Evolutionary conservation across 2,888 invertebrate genomes (phyloP), one percentile per base, ranked within the genome.

Genomic region (Apamea monoglypha): DNA sequence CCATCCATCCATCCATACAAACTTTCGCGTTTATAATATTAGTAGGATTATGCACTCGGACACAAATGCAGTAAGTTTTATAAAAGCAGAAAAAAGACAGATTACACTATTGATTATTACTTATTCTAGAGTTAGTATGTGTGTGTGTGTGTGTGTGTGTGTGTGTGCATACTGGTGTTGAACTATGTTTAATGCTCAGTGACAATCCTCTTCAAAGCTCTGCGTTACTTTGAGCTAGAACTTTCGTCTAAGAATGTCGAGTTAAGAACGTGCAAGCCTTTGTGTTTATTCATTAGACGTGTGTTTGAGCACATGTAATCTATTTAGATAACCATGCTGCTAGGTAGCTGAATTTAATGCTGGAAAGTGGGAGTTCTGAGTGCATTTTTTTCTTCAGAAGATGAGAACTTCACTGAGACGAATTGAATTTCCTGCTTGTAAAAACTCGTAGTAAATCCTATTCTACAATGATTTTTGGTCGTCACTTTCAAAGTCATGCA

Each of bases 201-300:
- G 10, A 0, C 56, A 56, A 56, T 56, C 25, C 25, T 8, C 56
- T 56, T 56, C 10, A 25, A 25, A 56, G 10, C 56, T 25, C 25
- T 25, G 56, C 56, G 10, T 56, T 56, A 25, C 4, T 56, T 25
- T 56, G 10, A 56, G 25, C 25, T 56, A 47, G 47, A 47, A 47
- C 16, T 47, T 16, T 47, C 47, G 16, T 47, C 10, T 56, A 56
- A 10, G 10, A 56, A 56, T 56, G 56, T 56, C 25, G 10, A 56
- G 10, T 32, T 50, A 25, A 16, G 29, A 75, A 75, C 25, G 32
- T n/a, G 61, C n/a, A 53, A 18, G 21, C 36, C n/a, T 83, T 80
- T 71, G 21, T 53, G 32, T n/a, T 18, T 32, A 67, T 74, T 83
- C 67, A 36, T 76, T 72, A 78, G 63, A 74, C n/a, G n/a, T 64